A percentile compares a stretch with the other conserved stretches of the same genome.
phyloP scores from a whole-genome alignment of 2,113 vertebrate genomes.

The Bos taurus region ARS-UCD2.0 NC_037338.1:72031501-72032000 shows the following conservation, averaged over 20 bases:
- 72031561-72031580: not conserved
- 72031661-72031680: not conserved
- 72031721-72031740: not conserved
- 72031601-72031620: not conserved
- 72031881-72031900: not conserved
- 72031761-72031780: not conserved
- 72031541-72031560: conserved; percentile 8
- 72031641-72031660: not conserved
- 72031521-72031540: conserved; percentile 22
- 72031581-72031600: conserved; percentile 9
- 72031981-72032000: not conserved
- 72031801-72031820: not conserved
- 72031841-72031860: not conserved
- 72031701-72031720: not conserved
- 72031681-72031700: not conserved
- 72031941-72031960: not conserved
- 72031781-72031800: not conserved
- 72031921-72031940: not conserved
- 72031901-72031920: not conserved
- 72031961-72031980: not conserved
- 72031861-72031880: not conserved
- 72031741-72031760: not conserved
- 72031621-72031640: not conserved
- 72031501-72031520: conserved; percentile 15
- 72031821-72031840: not conserved